These are phyloP conservation scores for Aquatica leii DNA, from an alignment of 2,888 invertebrate species.

Conservation along the genomic window DNA sequence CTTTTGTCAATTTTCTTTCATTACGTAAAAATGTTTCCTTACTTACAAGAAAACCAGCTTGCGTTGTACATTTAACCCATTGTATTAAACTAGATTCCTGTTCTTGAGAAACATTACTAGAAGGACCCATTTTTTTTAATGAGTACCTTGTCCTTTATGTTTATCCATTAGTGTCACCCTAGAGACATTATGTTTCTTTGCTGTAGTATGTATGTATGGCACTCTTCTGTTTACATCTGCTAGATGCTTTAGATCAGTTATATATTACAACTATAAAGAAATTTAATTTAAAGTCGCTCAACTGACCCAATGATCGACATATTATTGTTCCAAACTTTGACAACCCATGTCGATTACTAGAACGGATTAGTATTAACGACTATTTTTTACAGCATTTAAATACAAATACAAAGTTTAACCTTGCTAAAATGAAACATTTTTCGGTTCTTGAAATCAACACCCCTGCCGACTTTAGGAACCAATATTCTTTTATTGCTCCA, in stretches of 20 bases:
- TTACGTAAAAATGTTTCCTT: neutral
- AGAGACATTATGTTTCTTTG: neutral
- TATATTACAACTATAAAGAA: too few species aligned
- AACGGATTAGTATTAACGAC: too few species aligned
- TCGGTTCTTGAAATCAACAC: too few species aligned
- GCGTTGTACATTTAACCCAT: neutral
- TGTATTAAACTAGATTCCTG: neutral
- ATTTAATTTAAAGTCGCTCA: too few species aligned
- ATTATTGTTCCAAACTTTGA: too few species aligned
- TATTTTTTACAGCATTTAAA: too few species aligned
- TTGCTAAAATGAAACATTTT: too few species aligned
- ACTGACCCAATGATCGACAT: too few species aligned
- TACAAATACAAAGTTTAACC: too few species aligned
- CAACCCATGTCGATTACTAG: too few species aligned
- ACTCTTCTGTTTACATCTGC: neutral
- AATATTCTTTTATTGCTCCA: too few species aligned
- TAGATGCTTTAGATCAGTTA: neutral
- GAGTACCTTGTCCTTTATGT: neutral
- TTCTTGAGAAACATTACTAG: neutral
- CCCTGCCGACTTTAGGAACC: too few species aligned
- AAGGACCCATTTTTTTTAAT: neutral
- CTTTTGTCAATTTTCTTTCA: neutral
- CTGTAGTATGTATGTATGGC: constrained; percentile 5
- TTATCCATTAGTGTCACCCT: neutral
- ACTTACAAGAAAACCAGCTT: neutral